Base-by-base conservation (phyloP, 2,888 invertebrate genomes). In the Ormyrus nitidulus region DNA sequence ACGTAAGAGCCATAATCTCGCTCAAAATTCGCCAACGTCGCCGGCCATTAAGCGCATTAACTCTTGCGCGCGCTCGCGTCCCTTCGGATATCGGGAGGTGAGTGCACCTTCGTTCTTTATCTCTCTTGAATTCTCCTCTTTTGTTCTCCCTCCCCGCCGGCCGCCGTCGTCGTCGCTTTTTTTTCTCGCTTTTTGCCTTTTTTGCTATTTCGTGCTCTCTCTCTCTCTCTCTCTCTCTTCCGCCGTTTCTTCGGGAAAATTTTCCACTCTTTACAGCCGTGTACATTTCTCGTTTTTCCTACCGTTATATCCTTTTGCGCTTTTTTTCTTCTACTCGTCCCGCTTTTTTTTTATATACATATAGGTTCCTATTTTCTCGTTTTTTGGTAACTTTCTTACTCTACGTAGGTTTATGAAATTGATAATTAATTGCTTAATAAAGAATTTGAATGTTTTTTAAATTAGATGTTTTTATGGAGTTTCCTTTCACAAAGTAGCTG, bases 11-110 rank as follows among this genome's bases (percentile, higher is more conserved):
- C 85, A 86, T 86, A 85, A 86, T 87, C 85, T 86, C 79, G 82
- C 81, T 87, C 82, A 86, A 88, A 88, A 88, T 88, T 86, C 86
- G 87, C 89, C 84, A 87, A 88, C 88, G 87, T 87, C 86, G 86
- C 84, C 86, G 81, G 80, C 84, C 86, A 86, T 87, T 87, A 87
- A 86, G 84, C 85, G 86, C 84, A 85, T 85, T 87, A 85, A 85
- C 72, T 64, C 76, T 54, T 8, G 53, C 70, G 49, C 75, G 80
- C 11, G 19, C 64, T 51, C 68, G 70, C 71, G 82, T 79, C 79
- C 78, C 81, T 70, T 77, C 66, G 58, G 34, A 77, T 73, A 68
- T 72, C 62, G 73, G 34, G 61, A 56, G 71, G 73, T 61, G 53
- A 68, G 68, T 49, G 58, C 78, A 66, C 69, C 56, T 84, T 82